Evolutionary conservation across 2,888 invertebrate genomes (phyloP).

Genomic region (Caenorhabditis sp.): DNA sequence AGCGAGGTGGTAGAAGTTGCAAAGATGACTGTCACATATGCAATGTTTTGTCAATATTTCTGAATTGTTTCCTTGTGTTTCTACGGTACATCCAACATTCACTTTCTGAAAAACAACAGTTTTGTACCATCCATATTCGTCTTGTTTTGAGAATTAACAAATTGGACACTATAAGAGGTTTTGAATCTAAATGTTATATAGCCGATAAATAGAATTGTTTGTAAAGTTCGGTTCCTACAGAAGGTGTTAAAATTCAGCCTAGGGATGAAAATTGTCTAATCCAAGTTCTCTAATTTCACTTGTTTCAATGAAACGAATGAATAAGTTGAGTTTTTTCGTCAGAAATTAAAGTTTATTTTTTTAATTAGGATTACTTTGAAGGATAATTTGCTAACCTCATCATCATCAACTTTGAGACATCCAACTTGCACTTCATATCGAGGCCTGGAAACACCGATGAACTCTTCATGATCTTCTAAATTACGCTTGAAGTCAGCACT

Average conservation of each 20-base stretch:
- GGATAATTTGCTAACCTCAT: slow-evolving; percentile 56
- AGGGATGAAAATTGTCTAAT: no score
- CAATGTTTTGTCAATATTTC: slow-evolving; percentile 64
- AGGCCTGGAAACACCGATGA: slow-evolving; percentile 57
- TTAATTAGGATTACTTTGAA: no score
- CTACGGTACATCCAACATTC: slow-evolving; percentile 63
- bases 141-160: no score
- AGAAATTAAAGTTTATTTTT: no score
- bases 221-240: no score
- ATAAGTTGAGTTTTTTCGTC: no score
- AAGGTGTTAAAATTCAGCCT: no score
- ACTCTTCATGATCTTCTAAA: slow-evolving; percentile 59
- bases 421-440: slow-evolving; percentile 66
- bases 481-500: slow-evolving; percentile 60
- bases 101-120: slow-evolving; percentile 63
- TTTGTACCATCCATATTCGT: background rate
- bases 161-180: no score
- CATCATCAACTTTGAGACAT: slow-evolving; percentile 68
- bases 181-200: no score
- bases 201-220: no score
- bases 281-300: no score
- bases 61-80: slow-evolving; percentile 58
- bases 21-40: slow-evolving; percentile 67
- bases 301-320: no score
- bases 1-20: slow-evolving; percentile 66